phyloP scores from a whole-genome alignment of 2,113 vertebrate species.

The Bos taurus region ARS-UCD2.0 NC_037351.1:19750001-19750500 shows the following conservation, averaged over 20 bases:
- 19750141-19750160: not conserved
- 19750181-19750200: not conserved
- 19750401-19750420: not conserved
- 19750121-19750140: not conserved
- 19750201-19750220: not conserved
- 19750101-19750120: not conserved
- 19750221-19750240: not conserved
- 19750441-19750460: slow-evolving; percentile 58
- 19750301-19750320: not conserved
- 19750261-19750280: not conserved
- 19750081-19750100: not conserved
- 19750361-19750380: slow-evolving; percentile 27
- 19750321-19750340: not conserved
- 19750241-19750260: not conserved
- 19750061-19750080: not conserved
- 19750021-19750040: not conserved
- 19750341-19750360: slow-evolving; percentile 35
- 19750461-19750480: slow-evolving; percentile 76
- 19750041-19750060: not conserved
- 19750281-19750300: not conserved
- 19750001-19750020: not conserved
- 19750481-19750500: slow-evolving; percentile 79
- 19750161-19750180: not conserved
- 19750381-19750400: not conserved
- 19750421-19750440: slow-evolving; percentile 62